Evolutionary conservation across 2,113 vertebrate genomes (phyloP).

Genomic region (Crotalus tigris): DNA sequence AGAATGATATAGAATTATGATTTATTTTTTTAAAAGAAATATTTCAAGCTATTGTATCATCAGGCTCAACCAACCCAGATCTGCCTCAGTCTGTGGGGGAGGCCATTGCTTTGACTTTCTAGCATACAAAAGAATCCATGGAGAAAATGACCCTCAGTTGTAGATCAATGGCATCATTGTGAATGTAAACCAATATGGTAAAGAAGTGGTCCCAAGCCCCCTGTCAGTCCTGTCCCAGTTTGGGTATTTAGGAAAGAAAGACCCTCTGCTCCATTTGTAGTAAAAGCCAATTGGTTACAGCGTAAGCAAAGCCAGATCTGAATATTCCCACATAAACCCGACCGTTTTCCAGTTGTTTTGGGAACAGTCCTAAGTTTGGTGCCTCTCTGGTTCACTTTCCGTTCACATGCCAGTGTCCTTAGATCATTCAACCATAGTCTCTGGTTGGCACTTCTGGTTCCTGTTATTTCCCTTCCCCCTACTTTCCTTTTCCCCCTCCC

Average conservation of each 20-base stretch:
- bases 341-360: not conserved
- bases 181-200: fast-evolving
- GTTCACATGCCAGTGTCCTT: not conserved
- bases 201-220: not conserved
- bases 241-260: not conserved
- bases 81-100: fast-evolving
- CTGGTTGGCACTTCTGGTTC: not conserved
- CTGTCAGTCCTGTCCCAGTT: not conserved
- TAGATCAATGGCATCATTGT: not conserved
- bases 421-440: not conserved
- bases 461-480: not conserved
- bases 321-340: not conserved
- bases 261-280: not conserved
- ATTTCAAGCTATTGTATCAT: not conserved
- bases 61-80: too few species aligned
- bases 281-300: not conserved
- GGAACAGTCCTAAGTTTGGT: not conserved
- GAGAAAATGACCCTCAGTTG: not conserved
- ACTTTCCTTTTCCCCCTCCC: not conserved
- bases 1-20: not conserved
- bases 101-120: not conserved
- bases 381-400: not conserved
- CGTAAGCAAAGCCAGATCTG: not conserved
- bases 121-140: not conserved
- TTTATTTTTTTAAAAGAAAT: not conserved